Evolutionary conservation across 2,888 invertebrate species (phyloP).

Genomic region (Bembecia ichneumoniformis): DNA sequence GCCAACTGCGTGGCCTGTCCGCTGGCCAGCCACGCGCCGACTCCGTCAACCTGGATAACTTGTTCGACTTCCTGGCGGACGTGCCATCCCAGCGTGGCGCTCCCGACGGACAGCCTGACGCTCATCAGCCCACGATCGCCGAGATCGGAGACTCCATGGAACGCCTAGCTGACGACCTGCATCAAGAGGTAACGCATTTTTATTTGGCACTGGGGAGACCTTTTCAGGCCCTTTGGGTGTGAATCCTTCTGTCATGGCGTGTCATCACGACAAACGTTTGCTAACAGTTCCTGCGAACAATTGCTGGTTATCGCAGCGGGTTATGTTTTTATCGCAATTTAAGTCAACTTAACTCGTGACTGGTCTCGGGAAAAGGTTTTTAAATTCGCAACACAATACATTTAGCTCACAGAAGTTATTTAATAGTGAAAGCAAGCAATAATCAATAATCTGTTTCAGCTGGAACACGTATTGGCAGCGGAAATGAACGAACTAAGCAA

Average conservation of each 20-base stretch:
- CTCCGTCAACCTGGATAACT: conserved; percentile 88
- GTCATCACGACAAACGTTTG: neutral
- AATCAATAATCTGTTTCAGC: conserved; percentile 19
- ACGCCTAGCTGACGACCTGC: conserved; percentile 84
- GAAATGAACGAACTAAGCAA: conserved; percentile 58
- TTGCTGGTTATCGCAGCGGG: too few species aligned
- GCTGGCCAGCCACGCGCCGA: conserved; percentile 68
- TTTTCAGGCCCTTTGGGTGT: neutral
- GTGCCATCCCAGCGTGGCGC: conserved; percentile 70
- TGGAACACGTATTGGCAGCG: conserved; percentile 59
- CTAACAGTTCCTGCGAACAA: too few species aligned
- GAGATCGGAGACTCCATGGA: conserved; percentile 90
- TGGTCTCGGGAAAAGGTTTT: too few species aligned
- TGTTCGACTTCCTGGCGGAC: conserved; percentile 91
- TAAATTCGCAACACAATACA: too few species aligned
- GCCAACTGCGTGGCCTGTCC: conserved; percentile 49
- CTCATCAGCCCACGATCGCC: conserved; percentile 78
- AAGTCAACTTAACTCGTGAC: too few species aligned
- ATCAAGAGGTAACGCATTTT: conserved; percentile 75
- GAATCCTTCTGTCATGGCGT: neutral
- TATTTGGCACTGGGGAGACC: neutral
- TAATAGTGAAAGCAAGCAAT: too few species aligned
- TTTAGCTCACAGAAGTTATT: too few species aligned
- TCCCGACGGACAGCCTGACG: conserved; percentile 64
- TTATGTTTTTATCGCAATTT: too few species aligned